Evolutionary conservation across 2,888 invertebrate species (phyloP).

Genomic region (Thecocarcelia acutangulata): DNA sequence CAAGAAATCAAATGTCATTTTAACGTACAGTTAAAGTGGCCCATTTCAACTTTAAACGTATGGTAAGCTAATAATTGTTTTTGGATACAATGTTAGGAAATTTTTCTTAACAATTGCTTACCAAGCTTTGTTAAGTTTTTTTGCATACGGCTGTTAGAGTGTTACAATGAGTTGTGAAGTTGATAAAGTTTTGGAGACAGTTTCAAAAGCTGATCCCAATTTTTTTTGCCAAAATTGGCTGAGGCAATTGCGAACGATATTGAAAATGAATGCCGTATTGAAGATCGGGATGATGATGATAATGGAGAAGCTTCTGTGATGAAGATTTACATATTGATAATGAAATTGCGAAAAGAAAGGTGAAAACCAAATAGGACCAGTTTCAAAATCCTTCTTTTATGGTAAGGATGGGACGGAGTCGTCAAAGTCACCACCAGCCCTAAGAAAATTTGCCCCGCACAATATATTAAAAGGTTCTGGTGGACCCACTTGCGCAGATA

Average conservation of each 20-base stretch:
- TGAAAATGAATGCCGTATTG: constrained; percentile 11
- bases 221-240: constrained; percentile 12
- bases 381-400: background rate
- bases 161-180: too few relatives aligned
- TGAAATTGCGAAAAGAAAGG: constrained; percentile 1
- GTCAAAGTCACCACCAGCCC: constrained; percentile 17
- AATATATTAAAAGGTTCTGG: background rate
- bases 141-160: too few relatives aligned
- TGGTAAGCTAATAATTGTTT: too few relatives aligned
- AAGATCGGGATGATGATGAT: background rate
- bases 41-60: too few relatives aligned
- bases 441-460: constrained; percentile 13
- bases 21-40: too few relatives aligned
- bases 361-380: background rate
- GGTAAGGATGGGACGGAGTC: constrained; percentile 1
- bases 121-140: too few relatives aligned
- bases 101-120: too few relatives aligned
- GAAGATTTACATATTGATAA: constrained; percentile 11
- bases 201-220: constrained; percentile 13
- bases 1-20: too few relatives aligned
- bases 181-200: too few relatives aligned
- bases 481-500: background rate
- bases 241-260: constrained; percentile 16
- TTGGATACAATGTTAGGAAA: too few relatives aligned
- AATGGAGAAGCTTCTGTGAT: constrained; percentile 7